A percentile compares a stretch with the other conserved stretches of the same genome.
Conservation (phyloP, 2,797 vertebrate genomes). For the Chaenodraco wilsoni region DNA sequence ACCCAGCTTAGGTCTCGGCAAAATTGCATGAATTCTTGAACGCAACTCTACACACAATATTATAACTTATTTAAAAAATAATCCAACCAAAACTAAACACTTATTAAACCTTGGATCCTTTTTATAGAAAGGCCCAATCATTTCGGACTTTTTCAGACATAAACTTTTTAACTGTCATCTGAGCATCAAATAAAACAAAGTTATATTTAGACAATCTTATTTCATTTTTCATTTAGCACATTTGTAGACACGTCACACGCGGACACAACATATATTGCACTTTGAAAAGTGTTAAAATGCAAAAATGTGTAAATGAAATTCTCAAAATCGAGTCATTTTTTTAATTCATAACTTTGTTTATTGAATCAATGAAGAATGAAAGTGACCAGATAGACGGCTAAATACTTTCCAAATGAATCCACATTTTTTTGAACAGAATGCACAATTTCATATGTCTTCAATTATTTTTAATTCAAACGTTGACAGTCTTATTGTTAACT, state of each 20-base stretch:
- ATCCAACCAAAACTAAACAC: not conserved
- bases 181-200: not conserved
- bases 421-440: not conserved
- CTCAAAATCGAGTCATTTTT: not conserved
- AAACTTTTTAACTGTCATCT: not conserved
- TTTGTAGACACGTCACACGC: not conserved
- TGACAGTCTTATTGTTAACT: not conserved
- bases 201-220: not conserved
- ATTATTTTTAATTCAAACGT: not conserved
- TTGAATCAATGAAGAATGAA: not conserved
- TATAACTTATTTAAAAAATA: not conserved
- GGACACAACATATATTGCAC: no score
- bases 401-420: not conserved
- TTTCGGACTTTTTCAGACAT: not conserved
- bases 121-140: not conserved
- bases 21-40: no score
- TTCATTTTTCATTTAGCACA: not conserved
- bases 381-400: not conserved
- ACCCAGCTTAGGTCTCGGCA: not conserved
- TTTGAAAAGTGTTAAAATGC: not conserved
- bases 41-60: not conserved
- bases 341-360: not conserved
- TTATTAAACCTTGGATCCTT: rapidly evolving
- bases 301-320: not conserved
- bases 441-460: not conserved